Conservation (phyloP, 2,888 invertebrate species). For the Cantharis nigra region DNA sequence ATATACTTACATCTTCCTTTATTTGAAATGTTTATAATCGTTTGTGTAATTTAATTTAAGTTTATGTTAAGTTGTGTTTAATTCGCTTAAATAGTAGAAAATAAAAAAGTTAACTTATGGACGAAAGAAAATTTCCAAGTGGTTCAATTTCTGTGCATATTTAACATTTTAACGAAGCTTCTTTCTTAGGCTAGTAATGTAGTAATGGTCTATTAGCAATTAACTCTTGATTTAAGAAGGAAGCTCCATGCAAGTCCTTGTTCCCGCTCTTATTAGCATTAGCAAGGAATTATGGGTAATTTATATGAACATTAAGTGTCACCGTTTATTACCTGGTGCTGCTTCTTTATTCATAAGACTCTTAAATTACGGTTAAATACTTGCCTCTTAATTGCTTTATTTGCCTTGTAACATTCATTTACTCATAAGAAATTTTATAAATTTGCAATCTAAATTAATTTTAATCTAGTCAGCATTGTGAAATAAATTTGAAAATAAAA, state of each 20-base stretch:
- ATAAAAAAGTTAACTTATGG: background rate
- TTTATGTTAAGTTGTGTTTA: background rate
- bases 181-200: constrained; percentile 29
- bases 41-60: too few species aligned
- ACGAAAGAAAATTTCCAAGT: constrained; percentile 1
- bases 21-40: too few species aligned
- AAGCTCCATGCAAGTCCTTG: constrained; percentile 28
- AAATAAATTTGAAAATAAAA: background rate
- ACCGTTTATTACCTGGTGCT: constrained; percentile 31
- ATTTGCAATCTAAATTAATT: background rate
- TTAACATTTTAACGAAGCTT: constrained; percentile 30
- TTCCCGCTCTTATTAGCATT: constrained; percentile 38
- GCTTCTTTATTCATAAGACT: constrained; percentile 33
- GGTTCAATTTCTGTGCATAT: constrained; percentile 18
- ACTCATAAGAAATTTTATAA: constrained; percentile 14
- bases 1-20: too few species aligned
- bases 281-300: constrained; percentile 38
- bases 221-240: constrained; percentile 39
- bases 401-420: constrained; percentile 23
- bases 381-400: constrained; percentile 25
- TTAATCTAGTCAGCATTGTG: background rate
- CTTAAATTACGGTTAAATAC: constrained; percentile 30
- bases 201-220: constrained; percentile 38
- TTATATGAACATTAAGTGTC: constrained; percentile 38
- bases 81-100: background rate